Evolutionary conservation across 1,140 invertebrate species (phyloP).

Genomic region (Ostrea edulis): DNA sequence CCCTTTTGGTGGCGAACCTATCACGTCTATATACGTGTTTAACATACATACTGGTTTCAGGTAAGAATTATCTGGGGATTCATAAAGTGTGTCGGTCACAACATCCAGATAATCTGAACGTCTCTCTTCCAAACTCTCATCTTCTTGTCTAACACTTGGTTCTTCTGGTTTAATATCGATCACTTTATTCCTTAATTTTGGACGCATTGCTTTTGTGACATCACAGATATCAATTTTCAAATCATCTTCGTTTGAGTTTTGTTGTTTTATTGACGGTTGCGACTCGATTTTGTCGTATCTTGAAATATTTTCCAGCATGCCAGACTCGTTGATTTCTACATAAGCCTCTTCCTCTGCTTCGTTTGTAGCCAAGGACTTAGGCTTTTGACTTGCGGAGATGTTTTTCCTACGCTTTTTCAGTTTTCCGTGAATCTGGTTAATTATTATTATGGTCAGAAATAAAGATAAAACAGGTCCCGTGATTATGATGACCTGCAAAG

Average conservation of each 20-base stretch:
- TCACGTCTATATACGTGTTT: background rate
- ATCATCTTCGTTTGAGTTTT: background rate
- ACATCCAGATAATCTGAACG: background rate
- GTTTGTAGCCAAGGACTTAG: background rate
- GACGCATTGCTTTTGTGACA: background rate
- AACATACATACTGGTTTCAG: background rate
- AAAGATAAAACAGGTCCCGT: background rate
- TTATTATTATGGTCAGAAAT: background rate
- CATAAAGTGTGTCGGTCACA: background rate
- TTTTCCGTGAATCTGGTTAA: conserved; percentile 22
- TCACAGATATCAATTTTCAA: too few relatives aligned
- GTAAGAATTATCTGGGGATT: background rate
- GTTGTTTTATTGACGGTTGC: background rate
- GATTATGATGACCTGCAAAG: background rate
- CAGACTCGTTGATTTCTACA: background rate
- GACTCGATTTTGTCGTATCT: conserved; percentile 17
- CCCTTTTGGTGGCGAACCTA: background rate
- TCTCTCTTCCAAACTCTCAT: background rate
- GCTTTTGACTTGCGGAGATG: background rate
- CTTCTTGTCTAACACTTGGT: background rate
- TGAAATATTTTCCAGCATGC: background rate
- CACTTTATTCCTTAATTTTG: background rate
- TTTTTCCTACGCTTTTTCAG: background rate
- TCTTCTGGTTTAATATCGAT: background rate
- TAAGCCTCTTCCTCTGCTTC: background rate